Base-by-base conservation (phyloP, 1,140 invertebrate species). In the Drosophila pallidifrons region DNA sequence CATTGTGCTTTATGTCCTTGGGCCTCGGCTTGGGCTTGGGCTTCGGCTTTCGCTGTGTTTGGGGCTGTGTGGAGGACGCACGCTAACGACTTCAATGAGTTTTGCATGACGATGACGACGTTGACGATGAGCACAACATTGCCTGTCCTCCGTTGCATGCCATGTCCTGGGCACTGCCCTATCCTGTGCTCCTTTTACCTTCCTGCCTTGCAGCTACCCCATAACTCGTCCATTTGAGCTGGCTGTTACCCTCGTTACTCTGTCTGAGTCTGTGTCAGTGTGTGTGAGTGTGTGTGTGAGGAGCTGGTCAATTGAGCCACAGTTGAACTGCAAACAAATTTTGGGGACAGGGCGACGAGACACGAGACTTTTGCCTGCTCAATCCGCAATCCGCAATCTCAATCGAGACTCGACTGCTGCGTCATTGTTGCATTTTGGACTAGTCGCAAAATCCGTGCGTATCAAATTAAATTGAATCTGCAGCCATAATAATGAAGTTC, bases 21-120 rank as follows among this genome's bases (percentile, higher is more conserved):
- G 83, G 54, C 63, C 60, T 51, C 47, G 59, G 20, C 20, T 25
- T 25, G 20, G 20, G 20, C 20, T 25, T 25, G 20, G 20, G 20
- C 3, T 20, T 20, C 3, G 20, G 20, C 20, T 4, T 25, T 25
- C 20, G 20, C 20, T 25, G 20, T 25, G 20, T 25, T 25, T 25
- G 20, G 20, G 20, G 20, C 20, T 25, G 20, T 25, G 20, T 25
- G 35, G 47, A 61, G 41, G 49, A 86, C 69, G 73, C 77, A 80
- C 80, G 82, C 82, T 83, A 87, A 88, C 82, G 82, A 87, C 82
- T 88, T 83, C 77, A 87, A 83, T 89, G 83, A 88, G 83, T 87
- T 87, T 87, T 87, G 83, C 83, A 87, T 87, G 82, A 80, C 75
- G 82, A 79, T 51, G 58, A 61, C 61, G 69, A 60, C 52, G 45